Conservation (phyloP, 2,113 vertebrate genomes). For the Ailurus styani region DNA sequence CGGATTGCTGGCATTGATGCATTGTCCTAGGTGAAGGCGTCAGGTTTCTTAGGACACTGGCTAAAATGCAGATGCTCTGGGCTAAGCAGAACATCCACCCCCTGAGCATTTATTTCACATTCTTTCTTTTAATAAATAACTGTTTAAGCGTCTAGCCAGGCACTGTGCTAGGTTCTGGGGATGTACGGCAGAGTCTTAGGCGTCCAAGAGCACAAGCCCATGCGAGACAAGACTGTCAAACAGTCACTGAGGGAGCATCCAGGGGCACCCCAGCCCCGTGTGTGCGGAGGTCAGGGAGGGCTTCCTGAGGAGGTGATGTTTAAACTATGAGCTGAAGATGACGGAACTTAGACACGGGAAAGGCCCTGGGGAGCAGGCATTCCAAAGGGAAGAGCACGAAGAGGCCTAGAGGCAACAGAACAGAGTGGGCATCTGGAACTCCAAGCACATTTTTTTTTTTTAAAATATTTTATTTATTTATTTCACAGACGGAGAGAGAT, state of each 20-base stretch:
- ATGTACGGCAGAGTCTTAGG: not conserved
- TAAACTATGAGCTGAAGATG: not conserved
- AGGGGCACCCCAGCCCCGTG: not conserved
- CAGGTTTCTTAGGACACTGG: not conserved
- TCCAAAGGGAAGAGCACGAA: not conserved
- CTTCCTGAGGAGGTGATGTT: not conserved
- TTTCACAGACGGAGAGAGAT: too few relatives aligned
- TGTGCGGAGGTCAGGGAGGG: not conserved
- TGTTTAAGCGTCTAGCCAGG: not conserved
- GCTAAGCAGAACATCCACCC: not conserved
- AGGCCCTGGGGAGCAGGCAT: not conserved
- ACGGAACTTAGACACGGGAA: not conserved
- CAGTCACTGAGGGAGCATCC: not conserved
- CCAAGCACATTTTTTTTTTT: not conserved
- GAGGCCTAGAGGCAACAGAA: not conserved
- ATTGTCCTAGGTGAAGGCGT: not conserved
- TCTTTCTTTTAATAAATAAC: not conserved
- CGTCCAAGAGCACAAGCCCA: not conserved
- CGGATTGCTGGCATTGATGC: not conserved
- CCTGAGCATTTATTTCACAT: not conserved
- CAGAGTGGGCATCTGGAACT: not conserved
- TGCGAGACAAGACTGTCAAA: not conserved
- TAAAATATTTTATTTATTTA: too few relatives aligned
- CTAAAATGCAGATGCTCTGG: not conserved
- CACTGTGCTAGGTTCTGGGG: not conserved